Evolutionary conservation across 2,888 invertebrate genomes (phyloP), one percentile per base, ranked within the genome.

Genomic region (Pseudococcus jackbeardsleyi): DNA sequence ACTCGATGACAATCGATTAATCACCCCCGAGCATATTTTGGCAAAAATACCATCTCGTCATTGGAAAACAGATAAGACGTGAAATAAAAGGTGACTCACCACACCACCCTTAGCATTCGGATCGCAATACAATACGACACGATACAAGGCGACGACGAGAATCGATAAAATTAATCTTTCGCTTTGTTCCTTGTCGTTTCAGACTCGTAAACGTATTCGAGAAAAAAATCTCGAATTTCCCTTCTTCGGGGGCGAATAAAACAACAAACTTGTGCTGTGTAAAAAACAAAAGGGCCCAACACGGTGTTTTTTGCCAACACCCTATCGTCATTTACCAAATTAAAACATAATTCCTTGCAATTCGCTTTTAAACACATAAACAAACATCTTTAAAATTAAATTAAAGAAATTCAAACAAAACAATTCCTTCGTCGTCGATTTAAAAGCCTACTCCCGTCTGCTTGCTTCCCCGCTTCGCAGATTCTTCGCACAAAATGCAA

Each of bases 321-420:
- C 79, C 79, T 46, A 79, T 79, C 79, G 79, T 79, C 79, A 42
- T 79, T 42, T 79, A 39, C 79, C 39, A 79, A 79, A 79, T 79
- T 79, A 79, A 79, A 79, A 79, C 79, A 42, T 79, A 79, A 79
- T 79, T 79, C 79, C 79, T 39, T 9, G 11, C 72, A 42, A 79
- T 79, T 79, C 79, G 42, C 79, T 42, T 17, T 79, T 42, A 42
- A 79, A 79, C 79, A 42, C 79, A 42, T 79, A 79, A 79, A 79
- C 79, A 79, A 79, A 79, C 42, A 39, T 79, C 42, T 79, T 79
- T 26, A 79, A 79, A 79, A 79, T 79, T 79, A 79, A 79, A 79
- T 79, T 79, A 79, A 79, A 79, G 42, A 72, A 72, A 15, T 72
- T 72, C 6, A 72, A 72, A 72, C 72, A 72, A 72, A 39, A 72